A percentile compares a stretch with the other conserved stretches of the same genome.
These are phyloP conservation scores for Dione juno DNA, from an alignment of 2,888 invertebrate species.

Conservation along the genomic window DNA sequence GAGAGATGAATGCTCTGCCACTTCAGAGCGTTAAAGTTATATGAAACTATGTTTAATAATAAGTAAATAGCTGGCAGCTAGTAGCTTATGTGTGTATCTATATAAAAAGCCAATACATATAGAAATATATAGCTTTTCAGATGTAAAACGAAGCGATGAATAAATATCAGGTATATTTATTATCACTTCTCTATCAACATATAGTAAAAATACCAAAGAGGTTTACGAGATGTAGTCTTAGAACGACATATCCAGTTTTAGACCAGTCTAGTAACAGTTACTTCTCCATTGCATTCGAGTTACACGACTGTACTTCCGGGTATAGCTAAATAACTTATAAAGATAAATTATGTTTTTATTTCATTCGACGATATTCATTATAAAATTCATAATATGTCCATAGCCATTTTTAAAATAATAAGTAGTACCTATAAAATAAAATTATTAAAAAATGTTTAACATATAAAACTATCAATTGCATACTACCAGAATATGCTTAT, in stretches of 20 bases:
- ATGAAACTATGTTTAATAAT: not conserved
- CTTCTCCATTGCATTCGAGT: conserved; percentile 27
- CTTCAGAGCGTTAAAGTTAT: not conserved
- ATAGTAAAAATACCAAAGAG: not conserved
- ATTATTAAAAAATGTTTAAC: too few relatives aligned
- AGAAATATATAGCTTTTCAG: too few relatives aligned
- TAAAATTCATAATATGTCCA: not conserved
- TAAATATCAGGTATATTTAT: too few relatives aligned
- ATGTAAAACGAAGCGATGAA: too few relatives aligned
- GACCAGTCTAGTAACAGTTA: conserved; percentile 39
- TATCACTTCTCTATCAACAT: too few relatives aligned
- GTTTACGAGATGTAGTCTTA: conserved; percentile 4
- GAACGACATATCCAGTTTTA: conserved; percentile 38
- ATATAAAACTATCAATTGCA: too few relatives aligned
- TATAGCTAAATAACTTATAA: not conserved
- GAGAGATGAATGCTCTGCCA: not conserved
- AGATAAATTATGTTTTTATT: not conserved
- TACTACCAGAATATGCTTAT: too few relatives aligned
- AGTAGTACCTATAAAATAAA: not conserved
- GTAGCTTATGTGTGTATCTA: too few relatives aligned
- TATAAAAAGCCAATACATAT: not conserved
- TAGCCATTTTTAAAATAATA: not conserved
- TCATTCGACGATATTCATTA: not conserved
- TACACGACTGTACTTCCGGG: conserved; percentile 32
- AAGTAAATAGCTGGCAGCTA: not conserved